A percentile compares a stretch with the other conserved stretches of the same genome.
These are phyloP conservation scores for Yponomeuta malinellus DNA, from an alignment of 2,888 invertebrate species.

Conservation along the genomic window DNA sequence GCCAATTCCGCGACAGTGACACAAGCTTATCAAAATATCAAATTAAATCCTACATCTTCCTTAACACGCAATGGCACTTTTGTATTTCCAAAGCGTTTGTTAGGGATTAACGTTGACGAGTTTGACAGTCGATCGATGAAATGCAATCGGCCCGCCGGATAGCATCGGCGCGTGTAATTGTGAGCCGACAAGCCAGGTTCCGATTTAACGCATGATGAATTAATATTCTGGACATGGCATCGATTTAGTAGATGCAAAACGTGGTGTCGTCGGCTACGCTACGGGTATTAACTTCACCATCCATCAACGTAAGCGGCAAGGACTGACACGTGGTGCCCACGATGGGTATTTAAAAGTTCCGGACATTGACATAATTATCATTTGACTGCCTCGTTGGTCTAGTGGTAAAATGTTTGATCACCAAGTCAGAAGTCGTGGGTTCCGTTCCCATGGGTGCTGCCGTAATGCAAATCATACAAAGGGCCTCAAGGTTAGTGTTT, in stretches of 20 bases:
- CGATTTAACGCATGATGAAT: constrained; percentile 33
- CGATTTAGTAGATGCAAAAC: constrained; percentile 13
- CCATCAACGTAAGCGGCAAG: constrained; percentile 5
- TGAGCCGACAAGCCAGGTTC: constrained; percentile 26
- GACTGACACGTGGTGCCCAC: background rate
- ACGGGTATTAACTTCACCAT: constrained; percentile 4
- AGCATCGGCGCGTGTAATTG: constrained; percentile 52
- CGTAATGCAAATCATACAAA: too few species aligned
- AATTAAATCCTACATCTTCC: background rate
- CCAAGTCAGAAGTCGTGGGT: too few species aligned
- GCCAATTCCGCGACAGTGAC: constrained; percentile 4
- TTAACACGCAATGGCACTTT: background rate
- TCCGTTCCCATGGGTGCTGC: too few species aligned
- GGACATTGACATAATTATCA: background rate
- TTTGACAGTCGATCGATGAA: constrained; percentile 8
- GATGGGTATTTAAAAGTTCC: background rate
- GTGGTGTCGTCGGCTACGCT: background rate
- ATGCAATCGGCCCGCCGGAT: constrained; percentile 31
- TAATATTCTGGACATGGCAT: constrained; percentile 34
- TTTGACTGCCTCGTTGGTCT: background rate
- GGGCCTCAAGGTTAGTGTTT: background rate
- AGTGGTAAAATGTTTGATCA: background rate
- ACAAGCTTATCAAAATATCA: background rate
- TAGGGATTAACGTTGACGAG: background rate
- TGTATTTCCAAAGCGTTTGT: background rate